Percentiles rank a stretch among this genome's conserved stretches.
Evolutionary conservation across 2,888 invertebrate species (phyloP).

Genomic region (Lasiommata megera): DNA sequence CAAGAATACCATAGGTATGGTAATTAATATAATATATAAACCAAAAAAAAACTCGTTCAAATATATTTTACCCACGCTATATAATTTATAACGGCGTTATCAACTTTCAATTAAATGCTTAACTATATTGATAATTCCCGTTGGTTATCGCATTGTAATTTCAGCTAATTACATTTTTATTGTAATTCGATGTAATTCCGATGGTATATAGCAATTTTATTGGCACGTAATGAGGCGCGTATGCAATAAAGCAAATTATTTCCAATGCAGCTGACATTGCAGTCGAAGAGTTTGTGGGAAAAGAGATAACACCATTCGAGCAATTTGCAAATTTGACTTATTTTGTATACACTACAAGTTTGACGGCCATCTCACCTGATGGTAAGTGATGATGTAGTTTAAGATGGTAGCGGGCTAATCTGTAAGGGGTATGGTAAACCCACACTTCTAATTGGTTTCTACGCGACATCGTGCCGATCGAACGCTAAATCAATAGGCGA

Average conservation of each 20-base stretch:
- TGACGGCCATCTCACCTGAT: no score
- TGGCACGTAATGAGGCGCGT: slow-evolving; percentile 36
- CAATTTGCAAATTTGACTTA: no score
- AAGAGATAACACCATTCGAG: no score
- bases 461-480: no score
- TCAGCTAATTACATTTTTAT: slow-evolving; percentile 29
- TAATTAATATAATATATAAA: no score
- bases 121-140: slow-evolving; percentile 17
- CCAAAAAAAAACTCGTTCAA: neutral
- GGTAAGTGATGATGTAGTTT: no score
- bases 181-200: slow-evolving; percentile 29
- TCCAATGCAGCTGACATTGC: slow-evolving; percentile 21
- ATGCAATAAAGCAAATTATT: slow-evolving; percentile 42
- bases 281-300: neutral
- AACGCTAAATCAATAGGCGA: no score
- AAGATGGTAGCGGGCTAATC: no score
- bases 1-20: no score
- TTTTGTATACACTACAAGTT: no score
- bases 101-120: slow-evolving; percentile 23
- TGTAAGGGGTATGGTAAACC: no score
- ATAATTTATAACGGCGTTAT: slow-evolving; percentile 13
- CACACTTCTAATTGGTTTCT: no score
- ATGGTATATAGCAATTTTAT: slow-evolving; percentile 30
- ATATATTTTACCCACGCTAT: neutral
- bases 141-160: slow-evolving; percentile 20